Conservation (phyloP, 2,797 vertebrate genomes). For the Tenualosa thibaudeaui region DNA sequence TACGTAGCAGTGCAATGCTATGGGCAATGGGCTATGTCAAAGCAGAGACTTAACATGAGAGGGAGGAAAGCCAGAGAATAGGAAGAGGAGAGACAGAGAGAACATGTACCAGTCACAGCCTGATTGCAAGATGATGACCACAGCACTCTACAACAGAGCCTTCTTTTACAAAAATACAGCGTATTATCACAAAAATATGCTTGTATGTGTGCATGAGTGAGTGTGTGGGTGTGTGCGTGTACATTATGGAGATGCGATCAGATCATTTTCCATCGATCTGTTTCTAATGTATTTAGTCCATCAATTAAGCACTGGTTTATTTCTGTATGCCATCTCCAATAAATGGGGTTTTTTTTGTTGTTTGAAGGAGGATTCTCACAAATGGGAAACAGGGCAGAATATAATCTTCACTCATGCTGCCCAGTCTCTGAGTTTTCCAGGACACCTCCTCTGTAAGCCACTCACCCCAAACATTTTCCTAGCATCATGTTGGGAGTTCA, state of each 20-base stretch:
- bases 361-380: background rate
- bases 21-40: slow-evolving; percentile 12
- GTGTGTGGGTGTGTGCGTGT: background rate
- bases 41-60: background rate
- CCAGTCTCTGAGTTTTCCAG: background rate
- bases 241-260: background rate
- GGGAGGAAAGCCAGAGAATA: background rate
- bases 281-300: slow-evolving; percentile 1
- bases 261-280: background rate
- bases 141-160: background rate
- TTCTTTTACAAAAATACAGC: background rate
- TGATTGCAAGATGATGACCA: slow-evolving; percentile 21
- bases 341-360: background rate
- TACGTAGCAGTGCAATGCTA: slow-evolving; percentile 12
- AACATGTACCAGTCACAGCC: background rate
- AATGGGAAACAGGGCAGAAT: slow-evolving; percentile 7
- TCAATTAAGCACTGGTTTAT: background rate
- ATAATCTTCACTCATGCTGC: background rate
- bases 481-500: background rate
- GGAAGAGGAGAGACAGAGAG: background rate
- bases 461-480: slow-evolving; percentile 4
- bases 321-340: background rate
- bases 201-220: background rate
- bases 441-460: background rate
- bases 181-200: background rate